Percentiles rank a stretch among this genome's conserved stretches.
Evolutionary conservation across 2,113 vertebrate genomes (phyloP).

Genomic region (Mustelus asterias): DNA sequence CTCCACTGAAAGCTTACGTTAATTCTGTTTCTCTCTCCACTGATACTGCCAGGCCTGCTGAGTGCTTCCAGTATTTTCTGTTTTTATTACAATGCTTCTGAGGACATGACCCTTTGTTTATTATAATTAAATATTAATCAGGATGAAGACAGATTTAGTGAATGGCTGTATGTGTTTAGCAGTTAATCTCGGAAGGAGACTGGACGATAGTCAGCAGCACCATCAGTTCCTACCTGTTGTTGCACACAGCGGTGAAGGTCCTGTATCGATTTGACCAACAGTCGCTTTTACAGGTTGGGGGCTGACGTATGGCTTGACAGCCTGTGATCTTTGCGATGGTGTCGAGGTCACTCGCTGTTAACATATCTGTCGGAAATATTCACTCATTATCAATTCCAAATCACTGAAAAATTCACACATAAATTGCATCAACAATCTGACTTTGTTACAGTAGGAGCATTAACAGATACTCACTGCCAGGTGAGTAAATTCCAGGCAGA

Average conservation of each 20-base stretch:
- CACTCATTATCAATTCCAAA: background rate
- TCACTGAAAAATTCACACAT: background rate
- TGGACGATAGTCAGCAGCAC: background rate
- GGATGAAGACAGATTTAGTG: background rate
- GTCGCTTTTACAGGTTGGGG: background rate
- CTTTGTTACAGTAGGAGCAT: background rate
- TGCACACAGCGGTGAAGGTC: background rate
- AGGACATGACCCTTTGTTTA: background rate
- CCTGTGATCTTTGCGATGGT: background rate
- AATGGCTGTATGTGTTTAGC: background rate
- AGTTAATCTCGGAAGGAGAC: background rate
- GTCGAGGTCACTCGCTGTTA: background rate
- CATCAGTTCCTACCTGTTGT: background rate
- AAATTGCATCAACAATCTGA: background rate
- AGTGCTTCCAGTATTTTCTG: background rate
- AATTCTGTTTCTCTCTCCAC: background rate
- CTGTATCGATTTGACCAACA: slow-evolving; percentile 23
- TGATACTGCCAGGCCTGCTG: background rate
- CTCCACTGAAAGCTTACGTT: background rate
- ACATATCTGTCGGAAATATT: background rate
- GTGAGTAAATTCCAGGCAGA: background rate
- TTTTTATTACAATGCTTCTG: background rate
- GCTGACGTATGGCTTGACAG: background rate
- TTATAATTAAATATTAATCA: background rate
- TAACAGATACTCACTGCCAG: too few species aligned